Base-by-base conservation (phyloP, 2,888 invertebrate species). In the Trichacis sp. region DNA sequence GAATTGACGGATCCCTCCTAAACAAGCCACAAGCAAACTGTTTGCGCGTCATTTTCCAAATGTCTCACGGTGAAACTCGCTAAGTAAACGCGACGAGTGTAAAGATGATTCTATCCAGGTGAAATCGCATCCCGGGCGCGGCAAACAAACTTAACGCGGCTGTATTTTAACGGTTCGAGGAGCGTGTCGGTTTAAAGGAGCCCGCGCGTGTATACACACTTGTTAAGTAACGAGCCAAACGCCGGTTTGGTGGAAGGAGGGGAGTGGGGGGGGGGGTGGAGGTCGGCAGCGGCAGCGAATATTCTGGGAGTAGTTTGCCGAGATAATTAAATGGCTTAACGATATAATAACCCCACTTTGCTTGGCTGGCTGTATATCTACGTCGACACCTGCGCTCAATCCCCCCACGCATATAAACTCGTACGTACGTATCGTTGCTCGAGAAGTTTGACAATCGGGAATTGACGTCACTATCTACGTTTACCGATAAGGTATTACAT, bases 301-400 rank as follows among this genome's bases (percentile, higher is more conserved):
- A 81, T 80, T 80, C 78, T 75, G 73, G 74, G 78, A 82, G 81
- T 78, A 82, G 83, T 82, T 81, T 82, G 78, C 80, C 74, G 81
- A 82, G 82, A 80, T 83, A 83, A 84, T 84, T 83, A 83, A 83
- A 82, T 81, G 82, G 81, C 80, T 82, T 80, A 82, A 83, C 81
- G 82, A 82, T 81, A 82, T 83, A 83, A 83, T 83, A 82, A 82
- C 77, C 81, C 76, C 69, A 76, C 76, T 78, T 76, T 70, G 75
- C 72, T 74, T 73, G 73, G 69, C 76, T 74, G 73, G 72, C 75
- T 78, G 68, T 72, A 70, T 60, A 70, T 60, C 72, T 54, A 50
- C 51, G 61, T 65, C 57, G 61, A 61, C 65, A 65, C 61, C 65
- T 56, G 52, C 59, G 49, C 53, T 65, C 57, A 57, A 66, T 62